phyloP scores from a whole-genome alignment of 2,888 invertebrate genomes.

The Sympetrum striolatum region DNA sequence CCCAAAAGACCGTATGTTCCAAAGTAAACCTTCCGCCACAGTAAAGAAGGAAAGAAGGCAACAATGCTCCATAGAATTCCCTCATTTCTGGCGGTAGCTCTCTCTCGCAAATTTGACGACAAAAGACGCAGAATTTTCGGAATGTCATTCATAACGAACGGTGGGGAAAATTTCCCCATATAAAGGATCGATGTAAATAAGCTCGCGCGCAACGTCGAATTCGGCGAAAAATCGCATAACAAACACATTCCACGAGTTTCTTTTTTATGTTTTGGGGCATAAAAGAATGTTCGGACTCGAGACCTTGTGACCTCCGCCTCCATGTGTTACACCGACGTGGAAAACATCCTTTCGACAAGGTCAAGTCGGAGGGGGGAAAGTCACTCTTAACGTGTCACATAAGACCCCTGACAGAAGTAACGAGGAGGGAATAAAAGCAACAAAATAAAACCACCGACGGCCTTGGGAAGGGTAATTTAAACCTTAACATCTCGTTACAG shows the following conservation, averaged over 20 bases:
- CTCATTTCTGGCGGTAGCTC: too few relatives aligned
- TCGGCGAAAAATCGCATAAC: background rate
- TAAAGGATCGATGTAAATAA: too few relatives aligned
- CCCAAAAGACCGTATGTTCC: too few relatives aligned
- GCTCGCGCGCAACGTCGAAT: background rate
- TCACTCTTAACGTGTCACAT: background rate
- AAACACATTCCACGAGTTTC: background rate
- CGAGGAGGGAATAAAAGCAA: background rate
- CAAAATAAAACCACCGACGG: background rate
- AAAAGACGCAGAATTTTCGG: too few relatives aligned
- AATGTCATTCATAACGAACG: too few relatives aligned
- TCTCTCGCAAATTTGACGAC: too few relatives aligned
- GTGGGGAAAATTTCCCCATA: too few relatives aligned
- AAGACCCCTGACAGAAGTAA: background rate
- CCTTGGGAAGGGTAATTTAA: background rate
- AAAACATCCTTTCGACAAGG: background rate
- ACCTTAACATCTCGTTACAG: too few relatives aligned
- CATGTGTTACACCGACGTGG: background rate
- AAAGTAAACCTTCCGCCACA: too few relatives aligned
- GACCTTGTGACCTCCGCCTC: background rate
- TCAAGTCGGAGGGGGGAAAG: background rate
- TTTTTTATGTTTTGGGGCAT: background rate
- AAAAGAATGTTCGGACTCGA: background rate
- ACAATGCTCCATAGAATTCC: too few relatives aligned
- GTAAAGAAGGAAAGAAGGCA: too few relatives aligned